Base-by-base conservation (phyloP, 2,888 invertebrate species). In the Parnassius smintheus region DNA sequence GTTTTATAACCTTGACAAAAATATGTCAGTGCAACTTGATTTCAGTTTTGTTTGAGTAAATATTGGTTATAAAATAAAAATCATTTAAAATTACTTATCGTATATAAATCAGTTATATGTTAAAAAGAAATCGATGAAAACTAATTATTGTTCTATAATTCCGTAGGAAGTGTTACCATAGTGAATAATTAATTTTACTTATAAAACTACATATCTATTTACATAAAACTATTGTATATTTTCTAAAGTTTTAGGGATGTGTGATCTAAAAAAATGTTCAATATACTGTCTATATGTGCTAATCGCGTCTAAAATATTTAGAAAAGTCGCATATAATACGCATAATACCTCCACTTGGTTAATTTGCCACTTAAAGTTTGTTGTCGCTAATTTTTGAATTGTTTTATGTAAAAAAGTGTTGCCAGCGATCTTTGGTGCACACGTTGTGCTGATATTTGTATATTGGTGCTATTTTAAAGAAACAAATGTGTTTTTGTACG, bases 81-180 rank as follows among this genome's bases (percentile, higher is more conserved):
- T 41, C 35, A 49, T 49, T n/a, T 48, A n/a, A 48, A 8, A n/a
- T 11, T 12, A 46, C 7, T n/a, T 46, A 4, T 7, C n/a, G 1
- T 11, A 49, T n/a, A 9, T 41, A 1, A 53, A 53, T 50, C 35
- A 41, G 50, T 50, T 45, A 42, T 45, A 50, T 25, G 49, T n/a
- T 58, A 59, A 46, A 35, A 55, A 49, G 11, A 35, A 44, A 44
- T 10, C 50, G 25, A 49, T 9, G 22, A 9, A 45, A n/a, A 56
- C n/a, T 9, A 60, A 13, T 62, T 56, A 66, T 53, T 50, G 44
- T 45, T 72, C 69, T 76, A 78, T 75, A 71, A 82, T 84, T 83
- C 80, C 76, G 76, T 86, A 85, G 82, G 75, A 84, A 84, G 77
- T 85, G 91, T 91, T 91, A 91, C 91, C 91, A 89, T 90, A 86